phyloP scores from a whole-genome alignment of 1,140 invertebrate genomes.

The Atta cephalotes region DNA sequence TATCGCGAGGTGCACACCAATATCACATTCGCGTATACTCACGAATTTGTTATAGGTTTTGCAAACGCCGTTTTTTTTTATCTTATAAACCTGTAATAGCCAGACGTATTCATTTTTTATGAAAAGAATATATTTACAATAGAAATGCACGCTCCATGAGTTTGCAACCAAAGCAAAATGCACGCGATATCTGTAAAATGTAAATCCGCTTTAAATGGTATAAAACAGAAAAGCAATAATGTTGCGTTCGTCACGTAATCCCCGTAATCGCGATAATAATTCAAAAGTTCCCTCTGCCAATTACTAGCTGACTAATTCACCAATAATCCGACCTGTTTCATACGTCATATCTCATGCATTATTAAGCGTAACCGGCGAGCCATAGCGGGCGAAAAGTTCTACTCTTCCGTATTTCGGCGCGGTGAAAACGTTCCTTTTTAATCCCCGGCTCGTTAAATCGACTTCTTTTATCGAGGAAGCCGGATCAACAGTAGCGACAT shows the following conservation, averaged over 20 bases:
- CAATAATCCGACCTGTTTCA: background rate
- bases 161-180: background rate
- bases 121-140: background rate
- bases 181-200: background rate
- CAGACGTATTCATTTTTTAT: background rate
- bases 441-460: conserved; percentile 32
- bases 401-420: background rate
- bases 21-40: background rate
- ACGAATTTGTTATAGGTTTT: background rate
- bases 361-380: background rate
- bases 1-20: background rate
- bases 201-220: background rate
- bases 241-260: background rate
- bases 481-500: conserved; percentile 44
- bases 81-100: background rate
- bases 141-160: no score
- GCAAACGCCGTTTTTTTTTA: background rate
- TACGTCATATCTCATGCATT: background rate
- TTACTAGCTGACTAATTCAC: background rate
- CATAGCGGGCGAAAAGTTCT: conserved; percentile 11
- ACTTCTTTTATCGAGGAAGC: conserved; percentile 46
- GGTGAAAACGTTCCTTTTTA: conserved; percentile 47
- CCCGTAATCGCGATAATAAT: background rate
- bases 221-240: conserved; percentile 7
- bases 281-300: background rate